Evolutionary conservation across 2,888 invertebrate species (phyloP), one percentile per base, ranked within the genome.

Genomic region (Trissolcus japonicus): DNA sequence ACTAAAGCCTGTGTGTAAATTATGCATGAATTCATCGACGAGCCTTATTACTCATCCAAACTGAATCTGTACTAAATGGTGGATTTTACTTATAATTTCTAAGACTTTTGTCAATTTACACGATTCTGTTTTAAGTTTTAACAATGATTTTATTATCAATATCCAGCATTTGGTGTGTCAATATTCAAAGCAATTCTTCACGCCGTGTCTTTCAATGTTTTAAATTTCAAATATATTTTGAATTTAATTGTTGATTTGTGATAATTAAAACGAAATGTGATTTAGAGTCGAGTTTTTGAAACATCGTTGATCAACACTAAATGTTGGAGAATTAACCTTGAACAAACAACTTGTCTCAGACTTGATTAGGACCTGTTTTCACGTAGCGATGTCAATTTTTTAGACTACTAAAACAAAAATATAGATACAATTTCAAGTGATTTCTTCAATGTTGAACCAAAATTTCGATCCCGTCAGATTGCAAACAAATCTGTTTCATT

Each of bases 11-110:
- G 51, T 25, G 53, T 65, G 72, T 65, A 65, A 72, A 72, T 46
- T 72, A 65, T 46, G 66, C 61, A 61, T 66, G 65, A 61, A 73
- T 66, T 65, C 40, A 73, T 65, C 54, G 25, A 66, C 59, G 41
- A 66, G 73, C 66, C 73, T 73, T 73, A 35, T 35, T 35, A 73
- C 16, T 66, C 60, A 66, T 50, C 48, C 61, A 65, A 6, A 35
- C 35, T 35, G 35, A 35, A 35, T 7, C 35, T 69, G 17, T 53
- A 53, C 57, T 43, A 53, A 53, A 59, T 51, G 67, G 19, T 67
- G 29, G 51, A 46, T 59, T 40, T 46, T n/a, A 19, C 3, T 53
- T 53, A 53, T 66, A 40, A 50, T 65, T 67, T 53, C 43, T 60
- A 60, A 43, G 55, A 41, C 1, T 14, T 53, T 14, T 11, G 11